Conservation (phyloP, 2,888 invertebrate genomes). For the Mesochorus sp. region DNA sequence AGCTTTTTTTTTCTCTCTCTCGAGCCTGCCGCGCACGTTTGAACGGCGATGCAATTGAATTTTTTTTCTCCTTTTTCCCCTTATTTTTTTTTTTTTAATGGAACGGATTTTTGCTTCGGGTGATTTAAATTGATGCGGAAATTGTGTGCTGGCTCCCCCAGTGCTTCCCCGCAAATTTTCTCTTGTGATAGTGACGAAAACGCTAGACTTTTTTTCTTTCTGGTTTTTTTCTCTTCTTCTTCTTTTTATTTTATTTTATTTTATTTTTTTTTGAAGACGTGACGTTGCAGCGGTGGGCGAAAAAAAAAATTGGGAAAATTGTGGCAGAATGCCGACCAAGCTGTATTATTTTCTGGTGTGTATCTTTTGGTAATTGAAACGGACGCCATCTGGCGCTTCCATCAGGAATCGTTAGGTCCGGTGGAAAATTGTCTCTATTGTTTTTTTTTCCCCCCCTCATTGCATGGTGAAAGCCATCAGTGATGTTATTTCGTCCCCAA, state of each 20-base stretch:
- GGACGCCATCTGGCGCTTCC: not conserved
- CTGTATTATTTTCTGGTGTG: slow-evolving; percentile 18
- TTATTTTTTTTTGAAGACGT: not conserved
- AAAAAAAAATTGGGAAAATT: not conserved
- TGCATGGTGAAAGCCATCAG: not conserved
- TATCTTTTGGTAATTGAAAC: slow-evolving; percentile 42
- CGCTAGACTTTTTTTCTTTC: too few species aligned
- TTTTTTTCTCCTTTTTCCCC: too few species aligned
- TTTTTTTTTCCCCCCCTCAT: not conserved
- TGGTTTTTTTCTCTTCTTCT: too few species aligned
- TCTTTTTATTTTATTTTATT: too few species aligned
- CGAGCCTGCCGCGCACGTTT: not conserved
- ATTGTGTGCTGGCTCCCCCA: too few species aligned
- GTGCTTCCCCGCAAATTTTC: too few species aligned
- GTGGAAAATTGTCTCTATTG: slow-evolving; percentile 7
- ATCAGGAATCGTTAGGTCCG: not conserved
- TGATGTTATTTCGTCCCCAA: slow-evolving; percentile 29
- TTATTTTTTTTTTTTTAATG: too few species aligned
- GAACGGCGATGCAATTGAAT: not conserved
- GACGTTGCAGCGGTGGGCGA: not conserved
- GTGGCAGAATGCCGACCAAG: not conserved
- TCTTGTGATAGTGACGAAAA: too few species aligned
- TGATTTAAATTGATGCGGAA: too few species aligned
- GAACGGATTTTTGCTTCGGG: too few species aligned
- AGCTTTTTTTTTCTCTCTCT: not conserved